A percentile compares a stretch with the other conserved stretches of the same genome.
These are phyloP conservation scores for Mellivora capensis DNA, from an alignment of 2,113 vertebrate species.

Conservation along the genomic window DNA sequence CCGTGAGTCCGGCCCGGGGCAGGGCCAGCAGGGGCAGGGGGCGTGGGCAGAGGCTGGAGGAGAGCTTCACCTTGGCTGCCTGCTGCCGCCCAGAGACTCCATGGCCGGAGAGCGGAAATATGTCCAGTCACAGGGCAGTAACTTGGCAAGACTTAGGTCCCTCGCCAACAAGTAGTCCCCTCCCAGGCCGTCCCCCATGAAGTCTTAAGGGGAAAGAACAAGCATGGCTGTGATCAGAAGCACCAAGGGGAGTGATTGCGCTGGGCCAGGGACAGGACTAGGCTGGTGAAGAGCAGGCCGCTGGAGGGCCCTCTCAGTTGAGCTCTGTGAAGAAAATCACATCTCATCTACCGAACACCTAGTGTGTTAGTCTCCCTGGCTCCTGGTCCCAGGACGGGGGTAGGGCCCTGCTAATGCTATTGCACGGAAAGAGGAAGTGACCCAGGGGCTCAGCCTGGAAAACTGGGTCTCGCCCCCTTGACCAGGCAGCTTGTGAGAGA, in stretches of 20 bases:
- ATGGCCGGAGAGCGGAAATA: neutral
- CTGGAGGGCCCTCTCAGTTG: neutral
- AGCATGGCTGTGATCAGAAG: neutral
- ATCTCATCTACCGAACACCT: neutral
- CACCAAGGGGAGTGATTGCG: neutral
- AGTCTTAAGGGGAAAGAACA: neutral
- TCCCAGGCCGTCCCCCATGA: neutral
- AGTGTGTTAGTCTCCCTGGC: neutral
- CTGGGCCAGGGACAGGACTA: neutral
- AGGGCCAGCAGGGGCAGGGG: neutral
- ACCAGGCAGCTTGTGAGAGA: too few species aligned
- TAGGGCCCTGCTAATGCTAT: neutral
- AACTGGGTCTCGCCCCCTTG: neutral
- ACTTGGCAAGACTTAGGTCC: neutral
- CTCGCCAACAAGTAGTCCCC: neutral
- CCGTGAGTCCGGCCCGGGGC: accelerated
- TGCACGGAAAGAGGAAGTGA: neutral
- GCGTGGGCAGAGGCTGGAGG: neutral
- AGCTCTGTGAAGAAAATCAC: neutral
- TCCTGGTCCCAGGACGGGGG: too few species aligned
- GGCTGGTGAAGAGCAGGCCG: too few species aligned
- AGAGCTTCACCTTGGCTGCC: neutral
- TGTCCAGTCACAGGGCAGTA: neutral
- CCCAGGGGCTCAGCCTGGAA: neutral
- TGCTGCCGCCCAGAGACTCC: too few species aligned